Base-by-base conservation (phyloP, 2,888 invertebrate genomes). In the Tyria jacobaeae region DNA sequence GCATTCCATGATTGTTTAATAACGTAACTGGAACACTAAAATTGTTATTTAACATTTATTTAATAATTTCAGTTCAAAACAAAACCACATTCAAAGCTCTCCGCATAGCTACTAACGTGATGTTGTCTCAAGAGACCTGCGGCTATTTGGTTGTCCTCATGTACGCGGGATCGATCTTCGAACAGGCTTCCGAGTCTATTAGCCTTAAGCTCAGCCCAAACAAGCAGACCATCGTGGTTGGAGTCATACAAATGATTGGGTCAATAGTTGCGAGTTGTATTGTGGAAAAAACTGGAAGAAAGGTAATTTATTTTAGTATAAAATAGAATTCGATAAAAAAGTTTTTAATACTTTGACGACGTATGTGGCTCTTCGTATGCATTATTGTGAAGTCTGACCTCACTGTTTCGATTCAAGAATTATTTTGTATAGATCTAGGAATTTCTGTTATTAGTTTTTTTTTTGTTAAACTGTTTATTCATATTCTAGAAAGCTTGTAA, bases 141-240 rank as follows among this genome's bases (percentile, higher is more conserved):
- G 94, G 94, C 0, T 94, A 93, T 83, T 83, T 94, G 50, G 94
- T 94, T 57, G 93, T 94, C n/a, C 87, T 94, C 21, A 94, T 91
- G 89, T 94, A 94, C 59, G 94, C 94, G 0, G 89, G 94, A 0
- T 91, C 92, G 34, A 94, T 94, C 80, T 94, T 94, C 80, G 93
- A 92, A 71, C 83, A 88, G 65, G 94, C 94, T 0, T 88, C 93
- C 0, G 88, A 89, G 64, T 89, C 93, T 27, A 94, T 93, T 73
- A 89, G 88, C 64, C 72, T 94, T 31, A 90, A 88, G 55, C 83
- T 94, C 44, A 91, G 91, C 64, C 90, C 94, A 1, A 94, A 94
- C 78, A 92, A 93, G 78, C 94, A 94, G 82, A 93, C 94, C 0
- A 93, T 94, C 1, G 89, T 92, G 0, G 93, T 94, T 0, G 94